phyloP scores from a whole-genome alignment of 2,888 invertebrate species.

The Eucera pruinosa region DNA sequence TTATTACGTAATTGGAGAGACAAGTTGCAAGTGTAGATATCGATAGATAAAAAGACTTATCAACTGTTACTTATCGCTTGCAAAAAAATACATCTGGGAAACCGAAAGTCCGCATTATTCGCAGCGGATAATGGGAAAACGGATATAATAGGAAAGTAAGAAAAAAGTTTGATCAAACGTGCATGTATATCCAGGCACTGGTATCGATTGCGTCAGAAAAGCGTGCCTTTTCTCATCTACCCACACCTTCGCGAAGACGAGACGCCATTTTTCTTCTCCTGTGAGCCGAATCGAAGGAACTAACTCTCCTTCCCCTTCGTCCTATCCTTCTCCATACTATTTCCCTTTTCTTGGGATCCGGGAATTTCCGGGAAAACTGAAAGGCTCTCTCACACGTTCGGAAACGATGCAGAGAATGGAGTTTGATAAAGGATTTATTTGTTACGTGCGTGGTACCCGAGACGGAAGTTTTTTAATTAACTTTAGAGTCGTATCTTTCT shows the following conservation, averaged over 20 bases:
- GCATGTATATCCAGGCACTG: constrained; percentile 39
- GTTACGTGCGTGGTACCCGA: background rate
- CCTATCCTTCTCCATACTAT: constrained; percentile 6
- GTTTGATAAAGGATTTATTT: constrained; percentile 6
- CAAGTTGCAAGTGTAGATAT: constrained; percentile 16
- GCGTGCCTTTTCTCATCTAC: constrained; percentile 64
- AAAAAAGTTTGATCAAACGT: constrained; percentile 25
- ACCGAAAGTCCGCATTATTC: constrained; percentile 22
- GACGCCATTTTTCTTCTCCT: constrained; percentile 72
- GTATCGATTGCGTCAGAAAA: constrained; percentile 74
- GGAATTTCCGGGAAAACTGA: constrained; percentile 4
- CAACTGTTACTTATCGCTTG: constrained; percentile 11
- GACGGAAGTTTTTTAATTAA: background rate
- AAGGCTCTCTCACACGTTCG: background rate
- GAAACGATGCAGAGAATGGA: background rate
- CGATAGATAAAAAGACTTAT: constrained; percentile 25
- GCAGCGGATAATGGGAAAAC: background rate
- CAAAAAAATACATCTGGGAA: constrained; percentile 2
- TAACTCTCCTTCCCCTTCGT: constrained; percentile 37
- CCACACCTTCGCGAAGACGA: constrained; percentile 57
- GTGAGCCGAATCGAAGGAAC: constrained; percentile 62
- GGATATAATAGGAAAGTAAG: background rate
- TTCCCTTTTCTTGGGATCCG: constrained; percentile 24
- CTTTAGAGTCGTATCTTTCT: background rate
- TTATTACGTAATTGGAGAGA: constrained; percentile 13